Percentiles rank a stretch among this genome's conserved stretches.
Conservation (phyloP, 2,797 vertebrate species). For the Mormyrops attenuatus region DNA sequence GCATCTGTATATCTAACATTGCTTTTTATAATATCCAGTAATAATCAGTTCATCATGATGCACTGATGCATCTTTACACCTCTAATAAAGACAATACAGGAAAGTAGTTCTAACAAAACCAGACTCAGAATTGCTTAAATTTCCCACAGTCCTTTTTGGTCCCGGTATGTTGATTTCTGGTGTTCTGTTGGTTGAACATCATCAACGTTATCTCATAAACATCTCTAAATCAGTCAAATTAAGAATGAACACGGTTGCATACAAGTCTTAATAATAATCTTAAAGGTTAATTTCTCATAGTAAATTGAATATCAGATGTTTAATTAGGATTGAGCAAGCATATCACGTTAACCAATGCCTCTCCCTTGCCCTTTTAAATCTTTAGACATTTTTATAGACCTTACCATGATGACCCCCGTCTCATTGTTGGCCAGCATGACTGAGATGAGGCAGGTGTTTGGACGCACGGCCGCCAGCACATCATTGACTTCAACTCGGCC, state of each 20-base stretch:
- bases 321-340: background rate
- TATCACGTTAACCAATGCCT: background rate
- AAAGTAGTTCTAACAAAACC: background rate
- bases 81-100: background rate
- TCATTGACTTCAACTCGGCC: conserved; percentile 76
- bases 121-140: background rate
- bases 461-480: conserved; percentile 70
- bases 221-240: background rate
- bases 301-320: background rate
- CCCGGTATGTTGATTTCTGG: background rate
- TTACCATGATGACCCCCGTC: conserved; percentile 91
- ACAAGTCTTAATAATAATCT: background rate
- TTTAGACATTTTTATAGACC: conserved; percentile 20
- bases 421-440: conserved; percentile 97
- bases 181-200: background rate
- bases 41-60: background rate
- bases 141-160: background rate
- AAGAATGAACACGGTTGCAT: background rate
- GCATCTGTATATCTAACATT: background rate
- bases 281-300: background rate
- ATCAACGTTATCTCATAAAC: background rate
- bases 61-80: background rate
- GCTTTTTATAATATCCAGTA: background rate
- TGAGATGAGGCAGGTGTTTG: conserved; percentile 83
- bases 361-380: background rate